Conservation (phyloP, 2,888 invertebrate species). For the Thecophora atra region DNA sequence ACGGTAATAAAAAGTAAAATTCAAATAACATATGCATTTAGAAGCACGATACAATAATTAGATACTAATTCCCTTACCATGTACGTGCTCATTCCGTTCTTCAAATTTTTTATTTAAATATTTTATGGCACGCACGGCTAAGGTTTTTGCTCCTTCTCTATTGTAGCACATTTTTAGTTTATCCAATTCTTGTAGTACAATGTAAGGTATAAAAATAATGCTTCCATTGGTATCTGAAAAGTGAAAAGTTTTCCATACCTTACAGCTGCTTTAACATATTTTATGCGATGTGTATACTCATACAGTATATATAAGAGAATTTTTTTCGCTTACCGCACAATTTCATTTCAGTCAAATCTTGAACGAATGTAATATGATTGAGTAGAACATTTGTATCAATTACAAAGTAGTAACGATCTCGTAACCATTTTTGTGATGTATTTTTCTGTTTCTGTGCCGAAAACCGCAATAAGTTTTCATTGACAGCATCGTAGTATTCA, state of each 20-base stretch:
- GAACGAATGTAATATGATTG: conserved; percentile 62
- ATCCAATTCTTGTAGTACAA: conserved; percentile 69
- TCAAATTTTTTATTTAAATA: conserved; percentile 56
- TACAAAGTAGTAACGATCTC: conserved; percentile 62
- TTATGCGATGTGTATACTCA: too few relatives aligned
- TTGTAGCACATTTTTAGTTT: conserved; percentile 61
- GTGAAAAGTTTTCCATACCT: neutral
- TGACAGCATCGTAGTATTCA: conserved; percentile 49
- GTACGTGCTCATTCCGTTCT: conserved; percentile 45
- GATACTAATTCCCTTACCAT: conserved; percentile 45
- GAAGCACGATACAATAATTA: neutral
- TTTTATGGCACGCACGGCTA: conserved; percentile 56
- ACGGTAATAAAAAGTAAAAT: conserved; percentile 14
- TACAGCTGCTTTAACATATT: too few relatives aligned
- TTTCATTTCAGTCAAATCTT: conserved; percentile 57
- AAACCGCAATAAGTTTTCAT: conserved; percentile 53
- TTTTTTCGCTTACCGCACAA: conserved; percentile 48
- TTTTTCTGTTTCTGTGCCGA: conserved; percentile 44
- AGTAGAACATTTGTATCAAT: conserved; percentile 69
- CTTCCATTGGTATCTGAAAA: conserved; percentile 53
- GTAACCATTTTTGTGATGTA: conserved; percentile 42
- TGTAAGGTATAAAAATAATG: conserved; percentile 67
- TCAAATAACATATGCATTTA: neutral
- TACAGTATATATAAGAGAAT: too few relatives aligned
- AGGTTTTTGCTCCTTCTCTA: conserved; percentile 44